Evolutionary conservation across 2,797 vertebrate species (phyloP), one percentile per base, ranked within the genome.

Genomic region (Acipenser ruthenus): DNA sequence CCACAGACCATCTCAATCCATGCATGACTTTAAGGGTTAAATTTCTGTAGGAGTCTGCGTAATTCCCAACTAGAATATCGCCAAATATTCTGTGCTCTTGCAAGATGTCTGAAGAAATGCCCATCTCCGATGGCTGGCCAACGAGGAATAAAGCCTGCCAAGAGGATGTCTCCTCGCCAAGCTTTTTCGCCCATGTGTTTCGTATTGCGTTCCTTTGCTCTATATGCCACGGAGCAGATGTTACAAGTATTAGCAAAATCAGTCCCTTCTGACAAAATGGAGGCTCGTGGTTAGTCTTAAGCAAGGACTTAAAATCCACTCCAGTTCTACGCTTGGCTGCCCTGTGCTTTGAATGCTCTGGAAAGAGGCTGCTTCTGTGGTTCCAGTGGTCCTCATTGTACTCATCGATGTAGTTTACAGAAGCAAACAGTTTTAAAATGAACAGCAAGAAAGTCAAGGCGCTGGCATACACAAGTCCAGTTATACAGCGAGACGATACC

Each of bases 11-110:
- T 67, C 64, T 64, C 3, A 79, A 15, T 1, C 77, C 1, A 0
- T 70, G 70, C 52, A 52, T 65, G 2, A 73, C 66, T 9, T 77
- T 77, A 18, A 77, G 53, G 8, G 60, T 81, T 15, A 80, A n/a
- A n/a, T 68, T 80, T 7, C 71, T 68, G 52, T 55, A 70, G 2
- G 0, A 10, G 37, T 79, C 63, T 15, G 58, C 56, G 6, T 72
- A 77, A 53, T 8, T 72, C 1, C 70, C 67, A 11, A 72, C 1
- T 9, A 75, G 68, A 23, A 75, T 47, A 1, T 77, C 63, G 4
- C 50, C 8, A 0, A 67, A 52, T 1, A 69, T 37, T 8, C 60
- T 47, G 37, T 61, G 55, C 68, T 78, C 61, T 1, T 0, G 0
- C 15, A 50, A 37, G 10, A 71, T 1, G 0, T 6, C 8, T 9